These are phyloP conservation scores for Chaetura pelagica DNA, from an alignment of 2,113 vertebrate genomes.

Conservation along the genomic window DNA sequence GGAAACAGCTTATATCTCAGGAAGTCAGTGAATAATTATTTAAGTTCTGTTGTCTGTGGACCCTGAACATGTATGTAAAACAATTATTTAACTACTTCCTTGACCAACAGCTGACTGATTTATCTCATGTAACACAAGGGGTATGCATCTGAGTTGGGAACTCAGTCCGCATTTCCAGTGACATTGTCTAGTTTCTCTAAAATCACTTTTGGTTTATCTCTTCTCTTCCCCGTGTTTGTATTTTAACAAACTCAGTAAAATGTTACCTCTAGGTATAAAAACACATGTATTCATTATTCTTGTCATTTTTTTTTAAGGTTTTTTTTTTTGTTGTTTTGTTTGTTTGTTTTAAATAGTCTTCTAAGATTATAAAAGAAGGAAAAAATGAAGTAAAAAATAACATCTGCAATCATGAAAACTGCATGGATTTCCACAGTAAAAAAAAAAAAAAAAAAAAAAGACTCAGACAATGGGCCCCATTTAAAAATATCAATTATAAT, in stretches of 20 bases:
- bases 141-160: neutral
- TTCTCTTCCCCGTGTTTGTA: neutral
- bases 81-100: neutral
- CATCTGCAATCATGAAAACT: neutral
- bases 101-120: neutral
- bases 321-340: no score
- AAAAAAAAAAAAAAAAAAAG: constrained; percentile 31
- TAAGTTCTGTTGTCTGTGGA: neutral
- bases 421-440: neutral
- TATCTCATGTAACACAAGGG: neutral
- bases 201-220: neutral
- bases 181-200: neutral
- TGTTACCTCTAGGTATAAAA: neutral
- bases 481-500: constrained; percentile 54
- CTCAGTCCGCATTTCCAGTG: neutral
- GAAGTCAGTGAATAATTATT: neutral
- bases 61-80: neutral
- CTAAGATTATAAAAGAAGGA: neutral
- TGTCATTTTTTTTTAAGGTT: neutral
- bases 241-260: neutral
- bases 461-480: constrained; percentile 25
- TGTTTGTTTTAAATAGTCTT: neutral
- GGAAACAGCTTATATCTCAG: constrained; percentile 32
- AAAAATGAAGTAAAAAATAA: neutral
- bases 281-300: neutral